Conservation (phyloP, 2,888 invertebrate species). For the Pemphredon lugubris region DNA sequence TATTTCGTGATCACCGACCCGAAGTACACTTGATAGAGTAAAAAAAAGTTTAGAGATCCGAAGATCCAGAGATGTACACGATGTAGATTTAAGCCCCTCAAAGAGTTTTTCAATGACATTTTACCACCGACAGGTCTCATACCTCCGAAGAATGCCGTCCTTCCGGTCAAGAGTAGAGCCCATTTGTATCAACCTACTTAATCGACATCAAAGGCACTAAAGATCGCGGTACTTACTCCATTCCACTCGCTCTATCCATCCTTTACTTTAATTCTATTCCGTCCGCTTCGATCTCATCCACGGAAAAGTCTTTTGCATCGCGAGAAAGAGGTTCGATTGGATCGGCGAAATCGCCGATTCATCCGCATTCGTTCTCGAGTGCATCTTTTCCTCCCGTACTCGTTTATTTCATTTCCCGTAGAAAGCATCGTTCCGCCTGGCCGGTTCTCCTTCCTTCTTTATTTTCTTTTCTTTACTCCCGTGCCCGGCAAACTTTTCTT, state of each 20-base stretch:
- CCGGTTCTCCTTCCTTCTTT: conserved; percentile 9
- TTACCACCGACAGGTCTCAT: no score
- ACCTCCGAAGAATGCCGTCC: background rate
- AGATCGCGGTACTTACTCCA: background rate
- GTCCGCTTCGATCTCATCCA: conserved; percentile 1
- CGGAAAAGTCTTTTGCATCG: conserved; percentile 10
- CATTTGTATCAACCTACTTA: conserved; percentile 10
- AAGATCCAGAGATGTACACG: no score
- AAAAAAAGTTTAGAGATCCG: no score
- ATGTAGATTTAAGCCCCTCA: no score
- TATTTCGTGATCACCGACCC: no score
- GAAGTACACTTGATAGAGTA: no score
- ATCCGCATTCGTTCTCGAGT: conserved; percentile 29
- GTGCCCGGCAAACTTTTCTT: conserved; percentile 36
- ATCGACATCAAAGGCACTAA: conserved; percentile 20
- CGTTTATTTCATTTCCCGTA: background rate
- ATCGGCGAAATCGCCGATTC: conserved; percentile 44
- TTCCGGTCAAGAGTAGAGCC: background rate
- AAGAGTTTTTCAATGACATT: no score
- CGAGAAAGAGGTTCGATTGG: conserved; percentile 3
- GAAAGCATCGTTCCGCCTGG: background rate
- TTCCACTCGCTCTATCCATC: conserved; percentile 9
- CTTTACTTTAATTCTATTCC: background rate
- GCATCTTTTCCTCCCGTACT: background rate
- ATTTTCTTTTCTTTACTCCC: no score